A percentile compares a stretch with the other conserved stretches of the same genome.
Conservation (phyloP, 2,888 invertebrate species). For the Spicauda simplicius region DNA sequence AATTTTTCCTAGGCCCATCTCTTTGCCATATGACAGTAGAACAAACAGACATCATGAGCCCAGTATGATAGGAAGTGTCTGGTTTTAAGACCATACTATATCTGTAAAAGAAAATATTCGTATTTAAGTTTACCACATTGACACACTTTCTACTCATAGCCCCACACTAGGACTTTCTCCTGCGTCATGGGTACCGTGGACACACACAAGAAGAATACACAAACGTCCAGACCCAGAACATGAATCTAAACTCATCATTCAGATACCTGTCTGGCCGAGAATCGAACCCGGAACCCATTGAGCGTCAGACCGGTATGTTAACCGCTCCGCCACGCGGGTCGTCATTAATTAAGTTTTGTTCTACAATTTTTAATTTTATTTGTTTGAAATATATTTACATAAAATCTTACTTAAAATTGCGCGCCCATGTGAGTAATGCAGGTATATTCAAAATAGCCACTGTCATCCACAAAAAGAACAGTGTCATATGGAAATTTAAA, state of each 20-base stretch:
- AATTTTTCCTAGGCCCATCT: constrained; percentile 85
- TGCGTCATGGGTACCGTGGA: no score
- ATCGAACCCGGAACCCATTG: no score
- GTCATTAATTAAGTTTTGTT: neutral
- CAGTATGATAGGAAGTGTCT: constrained; percentile 87
- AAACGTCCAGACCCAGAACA: no score
- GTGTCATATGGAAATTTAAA: constrained; percentile 89
- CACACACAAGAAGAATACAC: no score
- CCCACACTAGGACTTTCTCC: no score
- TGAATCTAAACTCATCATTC: no score
- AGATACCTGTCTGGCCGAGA: no score
- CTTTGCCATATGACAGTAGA: constrained; percentile 88
- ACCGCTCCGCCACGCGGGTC: no score
- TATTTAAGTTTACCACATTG: neutral
- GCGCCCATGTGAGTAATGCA: constrained; percentile 91
- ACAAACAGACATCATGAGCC: constrained; percentile 83
- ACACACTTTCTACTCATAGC: no score
- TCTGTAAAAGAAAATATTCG: constrained; percentile 60
- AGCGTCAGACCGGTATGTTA: no score
- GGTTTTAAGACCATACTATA: constrained; percentile 81
- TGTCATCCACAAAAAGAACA: constrained; percentile 88
- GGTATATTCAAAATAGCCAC: constrained; percentile 89
- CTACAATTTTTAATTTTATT: neutral
- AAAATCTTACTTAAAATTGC: constrained; percentile 88
- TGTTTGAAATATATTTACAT: neutral